phyloP scores from a whole-genome alignment of 2,888 invertebrate species.

The Syrista parreyssii region DNA sequence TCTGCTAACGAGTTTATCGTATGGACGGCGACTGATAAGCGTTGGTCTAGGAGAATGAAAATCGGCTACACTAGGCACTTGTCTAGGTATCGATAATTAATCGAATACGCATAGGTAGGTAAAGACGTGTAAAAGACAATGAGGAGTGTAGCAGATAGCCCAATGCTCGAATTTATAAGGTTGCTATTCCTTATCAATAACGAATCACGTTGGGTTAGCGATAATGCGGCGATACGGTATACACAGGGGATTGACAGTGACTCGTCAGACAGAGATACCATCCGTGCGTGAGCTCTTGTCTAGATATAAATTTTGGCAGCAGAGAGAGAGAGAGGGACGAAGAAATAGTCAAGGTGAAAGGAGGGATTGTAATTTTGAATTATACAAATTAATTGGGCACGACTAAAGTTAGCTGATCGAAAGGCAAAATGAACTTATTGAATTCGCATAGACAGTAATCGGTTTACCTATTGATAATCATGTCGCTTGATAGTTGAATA shows the following conservation, averaged over 20 bases:
- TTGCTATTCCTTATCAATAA: not conserved
- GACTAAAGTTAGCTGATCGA: not conserved
- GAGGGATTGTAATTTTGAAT: not conserved
- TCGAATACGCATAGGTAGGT: not conserved
- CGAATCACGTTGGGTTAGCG: not conserved
- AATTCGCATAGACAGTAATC: not conserved
- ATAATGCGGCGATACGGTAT: not conserved
- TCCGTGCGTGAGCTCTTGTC: too few relatives aligned
- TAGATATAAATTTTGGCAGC: too few relatives aligned
- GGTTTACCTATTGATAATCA: not conserved
- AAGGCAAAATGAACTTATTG: not conserved
- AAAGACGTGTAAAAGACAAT: too few relatives aligned
- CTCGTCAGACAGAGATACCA: not conserved
- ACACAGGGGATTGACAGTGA: not conserved
- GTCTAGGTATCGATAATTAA: not conserved
- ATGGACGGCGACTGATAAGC: not conserved
- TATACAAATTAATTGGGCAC: not conserved
- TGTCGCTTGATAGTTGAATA: not conserved
- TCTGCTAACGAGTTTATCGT: not conserved
- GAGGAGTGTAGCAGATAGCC: too few relatives aligned
- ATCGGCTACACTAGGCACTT: not conserved
- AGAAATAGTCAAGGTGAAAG: not conserved
- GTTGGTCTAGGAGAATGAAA: not conserved
- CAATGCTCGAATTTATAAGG: not conserved
- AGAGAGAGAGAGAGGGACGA: not conserved